Base-by-base conservation (phyloP, 2,888 invertebrate genomes). In the Sesamia inferens region DNA sequence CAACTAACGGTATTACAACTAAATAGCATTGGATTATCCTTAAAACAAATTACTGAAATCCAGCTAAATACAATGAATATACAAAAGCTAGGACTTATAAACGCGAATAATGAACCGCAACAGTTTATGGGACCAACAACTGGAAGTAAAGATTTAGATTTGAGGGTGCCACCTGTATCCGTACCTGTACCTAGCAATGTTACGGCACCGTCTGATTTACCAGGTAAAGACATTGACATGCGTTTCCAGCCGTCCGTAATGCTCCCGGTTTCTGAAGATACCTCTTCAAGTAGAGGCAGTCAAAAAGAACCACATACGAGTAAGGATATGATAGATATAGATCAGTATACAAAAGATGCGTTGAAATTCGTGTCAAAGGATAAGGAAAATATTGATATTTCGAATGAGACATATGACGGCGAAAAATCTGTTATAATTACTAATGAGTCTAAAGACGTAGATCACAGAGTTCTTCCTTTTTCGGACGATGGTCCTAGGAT, bases 21-120 rank as follows among this genome's bases (percentile, higher is more conserved):
- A 63, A 97, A 97, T 88, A 96, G 96, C 87, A 96, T 97, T 84
- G 97, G 97, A 19, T 93, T 97, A 68, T 97, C 97, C 7, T 91
- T 97, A 72, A 94, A 95, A 85, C 97, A 97, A 91, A 97, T 97
- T 68, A 96, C 96, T 51, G 97, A 97, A 89, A 97, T 97, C 82
- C 97, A 97, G 87, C 90, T 97, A 72, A 97, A 97, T 90, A 97
- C 97, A 13, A 95, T 96, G 93, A 97, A 95, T 85, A 97, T 97
- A 88, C 96, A 96, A 88, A 97, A 96, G 86, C 89, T 96, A 86
- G 96, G 96, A 70, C 92, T 96, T 76, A 96, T 96, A 76, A 95
- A 91, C 84, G 71, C 90, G 31, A 90, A 89, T 54, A 90, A 90
- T 85, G 92, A 94, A 71, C 78, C 90, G 7, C 92, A 90, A 80